A percentile compares a stretch with the other conserved stretches of the same genome.
These are phyloP conservation scores for Hemibagrus wyckioides DNA, from an alignment of 2,113 vertebrate genomes.

Conservation along the genomic window DNA sequence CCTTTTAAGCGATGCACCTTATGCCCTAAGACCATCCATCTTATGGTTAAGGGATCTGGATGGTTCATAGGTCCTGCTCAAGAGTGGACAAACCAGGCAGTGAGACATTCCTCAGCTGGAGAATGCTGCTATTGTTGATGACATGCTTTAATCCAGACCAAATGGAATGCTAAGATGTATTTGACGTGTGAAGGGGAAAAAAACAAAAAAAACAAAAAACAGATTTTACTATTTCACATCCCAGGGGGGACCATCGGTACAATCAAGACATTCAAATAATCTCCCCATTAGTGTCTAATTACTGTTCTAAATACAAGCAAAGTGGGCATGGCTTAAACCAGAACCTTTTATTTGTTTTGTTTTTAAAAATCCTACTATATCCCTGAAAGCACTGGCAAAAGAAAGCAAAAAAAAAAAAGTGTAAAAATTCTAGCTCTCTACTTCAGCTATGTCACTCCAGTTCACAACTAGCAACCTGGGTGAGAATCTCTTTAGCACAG, in stretches of 20 bases:
- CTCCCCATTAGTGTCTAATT: neutral
- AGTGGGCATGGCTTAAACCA: neutral
- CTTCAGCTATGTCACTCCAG: neutral
- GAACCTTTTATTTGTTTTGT: neutral
- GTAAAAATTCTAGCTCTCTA: neutral
- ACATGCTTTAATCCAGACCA: constrained; percentile 59
- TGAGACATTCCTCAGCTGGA: constrained; percentile 32
- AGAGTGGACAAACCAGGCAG: constrained; percentile 17
- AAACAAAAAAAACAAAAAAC: neutral
- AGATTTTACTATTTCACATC: neutral
- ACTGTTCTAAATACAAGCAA: neutral
- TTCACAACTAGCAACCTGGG: neutral
- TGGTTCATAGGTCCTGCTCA: constrained; percentile 9
- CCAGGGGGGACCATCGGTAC: neutral
- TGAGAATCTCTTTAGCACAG: neutral
- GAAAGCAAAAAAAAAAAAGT: neutral
- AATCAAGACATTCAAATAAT: no score
- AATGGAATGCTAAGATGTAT: neutral
- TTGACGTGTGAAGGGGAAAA: neutral
- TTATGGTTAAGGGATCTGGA: neutral
- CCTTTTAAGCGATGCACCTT: constrained; percentile 29
- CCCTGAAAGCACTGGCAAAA: neutral
- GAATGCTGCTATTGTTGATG: constrained; percentile 52
- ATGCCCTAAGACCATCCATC: constrained; percentile 50
- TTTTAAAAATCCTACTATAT: neutral